Evolutionary conservation across 2,113 vertebrate genomes (phyloP).

Genomic region (Cariama cristata): DNA sequence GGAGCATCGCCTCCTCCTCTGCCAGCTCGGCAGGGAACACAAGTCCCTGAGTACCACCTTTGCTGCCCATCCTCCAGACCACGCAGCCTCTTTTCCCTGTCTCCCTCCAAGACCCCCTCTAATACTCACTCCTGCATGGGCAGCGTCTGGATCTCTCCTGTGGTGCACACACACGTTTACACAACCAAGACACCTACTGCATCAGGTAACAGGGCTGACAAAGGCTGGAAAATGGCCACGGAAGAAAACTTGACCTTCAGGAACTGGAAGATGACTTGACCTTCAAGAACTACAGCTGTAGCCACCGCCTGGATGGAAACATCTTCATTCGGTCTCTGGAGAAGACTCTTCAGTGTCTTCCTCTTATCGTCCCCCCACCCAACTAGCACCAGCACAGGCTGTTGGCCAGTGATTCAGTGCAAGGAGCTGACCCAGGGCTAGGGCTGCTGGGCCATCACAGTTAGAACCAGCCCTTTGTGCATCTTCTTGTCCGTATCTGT

Average conservation of each 20-base stretch:
- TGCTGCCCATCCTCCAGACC: not conserved
- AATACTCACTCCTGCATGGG: accelerated
- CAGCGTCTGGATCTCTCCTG: not conserved
- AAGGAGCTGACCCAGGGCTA: not conserved
- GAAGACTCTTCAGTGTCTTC: not conserved
- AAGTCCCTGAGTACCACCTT: not conserved
- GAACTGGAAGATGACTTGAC: not conserved
- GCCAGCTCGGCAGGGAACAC: not conserved
- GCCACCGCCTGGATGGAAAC: not conserved
- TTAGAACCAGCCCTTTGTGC: not conserved
- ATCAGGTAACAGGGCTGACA: not conserved
- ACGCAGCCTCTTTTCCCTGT: not conserved
- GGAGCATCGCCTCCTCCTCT: not conserved
- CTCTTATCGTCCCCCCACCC: accelerated
- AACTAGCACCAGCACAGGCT: not conserved
- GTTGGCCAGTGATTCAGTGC: not conserved
- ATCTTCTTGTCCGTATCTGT: not conserved
- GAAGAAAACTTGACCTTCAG: not conserved
- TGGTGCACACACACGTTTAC: accelerated
- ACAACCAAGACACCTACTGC: not conserved
- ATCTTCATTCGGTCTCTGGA: not conserved
- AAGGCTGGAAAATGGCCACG: not conserved
- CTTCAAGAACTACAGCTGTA: not conserved
- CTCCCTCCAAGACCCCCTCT: not conserved
- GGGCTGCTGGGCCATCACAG: not conserved